phyloP scores from a whole-genome alignment of 2,797 vertebrate genomes.

The Coilia nasus region DNA sequence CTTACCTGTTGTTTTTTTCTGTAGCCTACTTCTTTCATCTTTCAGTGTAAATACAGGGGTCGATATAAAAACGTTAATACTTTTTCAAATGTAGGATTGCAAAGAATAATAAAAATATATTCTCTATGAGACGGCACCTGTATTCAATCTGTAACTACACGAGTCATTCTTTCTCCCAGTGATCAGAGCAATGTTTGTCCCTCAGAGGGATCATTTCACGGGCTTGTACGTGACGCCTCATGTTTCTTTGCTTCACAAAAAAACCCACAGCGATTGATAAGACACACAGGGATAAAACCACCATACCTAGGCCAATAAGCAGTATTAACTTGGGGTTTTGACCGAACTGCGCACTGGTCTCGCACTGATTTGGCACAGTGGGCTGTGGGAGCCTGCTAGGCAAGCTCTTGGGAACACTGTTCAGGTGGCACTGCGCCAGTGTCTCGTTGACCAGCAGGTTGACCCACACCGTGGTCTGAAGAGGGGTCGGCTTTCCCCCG shows the following conservation, averaged over 20 bases:
- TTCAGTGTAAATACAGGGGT: background rate
- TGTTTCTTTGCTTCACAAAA: conserved; percentile 60
- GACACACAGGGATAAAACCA: conserved; percentile 62
- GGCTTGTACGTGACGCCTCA: background rate
- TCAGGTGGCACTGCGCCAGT: conserved; percentile 67
- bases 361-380: conserved; percentile 45
- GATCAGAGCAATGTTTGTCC: conserved; percentile 64
- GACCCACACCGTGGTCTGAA: conserved; percentile 77
- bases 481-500: conserved; percentile 72
- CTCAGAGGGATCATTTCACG: conserved; percentile 30
- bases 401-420: conserved; percentile 66
- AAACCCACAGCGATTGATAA: conserved; percentile 60
- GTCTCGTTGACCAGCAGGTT: conserved; percentile 78
- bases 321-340: conserved; percentile 48
- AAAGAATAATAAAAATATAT: background rate
- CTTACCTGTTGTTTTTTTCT: background rate
- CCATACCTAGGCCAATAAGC: conserved; percentile 64
- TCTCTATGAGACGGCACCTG: background rate
- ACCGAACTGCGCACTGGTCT: background rate
- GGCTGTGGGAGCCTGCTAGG: conserved; percentile 37
- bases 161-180: conserved; percentile 59
- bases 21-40: background rate
- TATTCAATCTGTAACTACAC: conserved; percentile 6
- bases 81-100: background rate
- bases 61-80: background rate